Base-by-base conservation (phyloP, 1,140 invertebrate species). In the Penaeus chinensis region DNA sequence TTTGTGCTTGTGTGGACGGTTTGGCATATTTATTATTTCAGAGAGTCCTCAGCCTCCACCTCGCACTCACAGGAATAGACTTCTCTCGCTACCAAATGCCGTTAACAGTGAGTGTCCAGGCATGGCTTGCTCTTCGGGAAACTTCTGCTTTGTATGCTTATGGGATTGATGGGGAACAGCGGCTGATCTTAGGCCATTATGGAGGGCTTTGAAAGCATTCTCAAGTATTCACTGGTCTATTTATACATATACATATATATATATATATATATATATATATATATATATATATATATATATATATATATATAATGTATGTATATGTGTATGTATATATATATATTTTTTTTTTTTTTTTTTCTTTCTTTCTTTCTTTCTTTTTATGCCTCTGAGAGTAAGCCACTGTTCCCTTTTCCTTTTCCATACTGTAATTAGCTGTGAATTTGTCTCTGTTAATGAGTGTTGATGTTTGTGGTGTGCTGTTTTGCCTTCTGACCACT, bases 31-130 rank as follows among this genome's bases (percentile, higher is more conserved):
- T 84, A 85, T 78, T 89, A 89, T 90, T 85, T 87, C 90, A 91
- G 90, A 90, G 65, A 91, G 91, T 89, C 92, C 91, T 76, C 90
- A 91, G 89, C 91, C 91, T 87, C 91, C 91, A 65, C 91, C 91
- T 84, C 90, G 91, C 76, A 91, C 90, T 83, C 90, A 90, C 82
- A 90, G 92, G 89, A 91, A 91, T 82, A 91, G 92, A 84, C 91
- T 92, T 76, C 91, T 92, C 84, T 92, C 91, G 32, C 91, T 92
- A 85, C 92, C 92, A 83, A 92, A 91, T 84, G 89, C 89, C 74
- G 87, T 90, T 69, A 89, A 87, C 88, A 91, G 89, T 90, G 90
- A 91, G 90, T 90, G 87, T 91, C 80, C 42, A 76, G 60, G 85
- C 85, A 87, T 87, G 85, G 86, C 86, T 87, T 87, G 47, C 61